Conservation (phyloP, 2,888 invertebrate species). For the Eupithecia tripunctaria region DNA sequence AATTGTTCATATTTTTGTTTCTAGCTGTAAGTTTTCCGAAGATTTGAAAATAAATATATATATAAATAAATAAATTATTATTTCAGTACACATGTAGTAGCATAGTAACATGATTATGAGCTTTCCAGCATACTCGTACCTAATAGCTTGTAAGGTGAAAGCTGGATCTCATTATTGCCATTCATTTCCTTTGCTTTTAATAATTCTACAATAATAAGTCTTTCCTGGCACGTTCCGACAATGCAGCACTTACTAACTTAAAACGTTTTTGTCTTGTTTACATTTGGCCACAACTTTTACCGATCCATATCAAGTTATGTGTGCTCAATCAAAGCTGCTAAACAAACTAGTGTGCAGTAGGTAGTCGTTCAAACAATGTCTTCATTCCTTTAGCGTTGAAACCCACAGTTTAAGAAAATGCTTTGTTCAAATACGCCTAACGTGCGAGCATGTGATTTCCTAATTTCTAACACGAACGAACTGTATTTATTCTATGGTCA, state of each 20-base stretch:
- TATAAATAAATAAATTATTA: too few species aligned
- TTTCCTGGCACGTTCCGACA: background rate
- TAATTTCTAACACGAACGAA: conserved; percentile 29
- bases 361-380: conserved; percentile 20
- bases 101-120: too few species aligned
- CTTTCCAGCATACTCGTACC: too few species aligned
- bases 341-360: conserved; percentile 14
- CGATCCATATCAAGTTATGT: background rate
- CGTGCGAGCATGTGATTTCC: conserved; percentile 33
- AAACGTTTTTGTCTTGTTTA: background rate
- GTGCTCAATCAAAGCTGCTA: conserved; percentile 1
- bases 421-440: conserved; percentile 25
- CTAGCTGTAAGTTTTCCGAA: too few species aligned
- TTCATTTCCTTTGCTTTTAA: background rate
- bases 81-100: too few species aligned
- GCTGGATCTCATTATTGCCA: background rate
- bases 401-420: conserved; percentile 25
- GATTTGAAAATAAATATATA: too few species aligned
- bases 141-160: background rate
- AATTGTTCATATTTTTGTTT: too few species aligned
- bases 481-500: conserved; percentile 18
- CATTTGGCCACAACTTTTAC: background rate
- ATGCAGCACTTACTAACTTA: background rate
- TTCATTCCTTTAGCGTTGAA: conserved; percentile 19
- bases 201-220: background rate